Evolutionary conservation across 1,140 invertebrate genomes (phyloP).

Genomic region (Theocolax elegans): DNA sequence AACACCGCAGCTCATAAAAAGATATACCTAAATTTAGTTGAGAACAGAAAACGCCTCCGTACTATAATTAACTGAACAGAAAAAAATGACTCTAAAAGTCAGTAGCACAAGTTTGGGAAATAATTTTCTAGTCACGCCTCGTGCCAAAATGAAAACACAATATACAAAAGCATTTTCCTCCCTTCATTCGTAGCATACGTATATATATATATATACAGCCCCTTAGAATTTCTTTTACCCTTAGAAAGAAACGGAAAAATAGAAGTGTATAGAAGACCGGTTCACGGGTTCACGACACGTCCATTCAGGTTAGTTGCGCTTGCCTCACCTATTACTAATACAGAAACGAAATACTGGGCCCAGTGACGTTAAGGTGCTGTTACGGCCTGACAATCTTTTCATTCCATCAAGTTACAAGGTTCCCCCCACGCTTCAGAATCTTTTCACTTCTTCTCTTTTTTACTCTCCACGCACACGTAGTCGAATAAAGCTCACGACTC

Average conservation of each 20-base stretch:
- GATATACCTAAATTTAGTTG: too few species aligned
- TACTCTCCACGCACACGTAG: not conserved
- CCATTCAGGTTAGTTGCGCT: not conserved
- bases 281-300: slow-evolving; percentile 1
- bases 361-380: not conserved
- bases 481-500: not conserved
- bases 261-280: not conserved
- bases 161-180: not conserved
- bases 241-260: not conserved
- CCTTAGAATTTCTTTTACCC: not conserved
- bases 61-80: too few species aligned
- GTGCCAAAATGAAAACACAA: not conserved
- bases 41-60: too few species aligned
- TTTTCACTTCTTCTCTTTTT: not conserved
- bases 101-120: too few species aligned
- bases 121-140: not conserved
- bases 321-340: not conserved
- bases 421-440: not conserved
- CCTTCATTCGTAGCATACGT: not conserved
- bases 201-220: not conserved
- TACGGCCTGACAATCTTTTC: not conserved
- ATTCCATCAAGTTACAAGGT: not conserved
- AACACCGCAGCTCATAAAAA: too few species aligned
- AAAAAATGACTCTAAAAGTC: too few species aligned
- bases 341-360: not conserved